phyloP scores from a whole-genome alignment of 1,140 invertebrate genomes.

The Zaprionus davidi region DNA sequence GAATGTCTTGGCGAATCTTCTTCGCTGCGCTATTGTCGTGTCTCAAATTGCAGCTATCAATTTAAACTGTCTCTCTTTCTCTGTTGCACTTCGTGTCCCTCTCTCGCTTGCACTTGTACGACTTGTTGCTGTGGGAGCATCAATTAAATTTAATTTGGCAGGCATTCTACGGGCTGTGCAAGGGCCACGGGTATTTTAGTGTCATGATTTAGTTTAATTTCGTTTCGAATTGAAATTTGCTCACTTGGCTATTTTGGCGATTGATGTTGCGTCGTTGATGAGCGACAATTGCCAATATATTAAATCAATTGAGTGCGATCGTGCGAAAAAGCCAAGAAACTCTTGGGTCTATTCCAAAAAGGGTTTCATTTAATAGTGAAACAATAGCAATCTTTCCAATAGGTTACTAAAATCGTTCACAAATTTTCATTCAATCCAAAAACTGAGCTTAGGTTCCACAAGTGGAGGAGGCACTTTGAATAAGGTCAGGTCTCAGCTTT shows the following conservation, averaged over 20 bases:
- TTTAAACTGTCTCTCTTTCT: constrained; percentile 33
- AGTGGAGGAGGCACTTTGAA: not conserved
- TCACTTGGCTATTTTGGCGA: constrained; percentile 66
- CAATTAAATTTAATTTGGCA: constrained; percentile 78
- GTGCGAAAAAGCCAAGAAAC: not conserved
- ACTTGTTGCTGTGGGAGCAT: constrained; percentile 47
- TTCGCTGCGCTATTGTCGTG: constrained; percentile 61
- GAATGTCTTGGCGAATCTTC: constrained; percentile 14
- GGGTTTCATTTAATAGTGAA: no score
- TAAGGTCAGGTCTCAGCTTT: not conserved
- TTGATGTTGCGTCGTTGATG: constrained; percentile 43
- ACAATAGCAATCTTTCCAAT: no score
- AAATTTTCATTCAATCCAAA: not conserved
- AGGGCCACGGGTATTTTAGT: constrained; percentile 61
- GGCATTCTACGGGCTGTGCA: constrained; percentile 15
- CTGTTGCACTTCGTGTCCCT: not conserved
- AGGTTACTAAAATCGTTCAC: not conserved
- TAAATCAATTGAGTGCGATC: constrained; percentile 50
- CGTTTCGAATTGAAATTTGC: constrained; percentile 52
- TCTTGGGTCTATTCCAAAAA: not conserved
- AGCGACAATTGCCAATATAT: constrained; percentile 48
- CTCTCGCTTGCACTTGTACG: constrained; percentile 31
- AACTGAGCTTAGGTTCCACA: not conserved
- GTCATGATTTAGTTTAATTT: constrained; percentile 79
- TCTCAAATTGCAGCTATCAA: constrained; percentile 78